Percentiles rank a stretch among this genome's conserved stretches.
These are phyloP conservation scores for Himalopsyche tibetana DNA, from an alignment of 2,888 invertebrate genomes.

Conservation along the genomic window DNA sequence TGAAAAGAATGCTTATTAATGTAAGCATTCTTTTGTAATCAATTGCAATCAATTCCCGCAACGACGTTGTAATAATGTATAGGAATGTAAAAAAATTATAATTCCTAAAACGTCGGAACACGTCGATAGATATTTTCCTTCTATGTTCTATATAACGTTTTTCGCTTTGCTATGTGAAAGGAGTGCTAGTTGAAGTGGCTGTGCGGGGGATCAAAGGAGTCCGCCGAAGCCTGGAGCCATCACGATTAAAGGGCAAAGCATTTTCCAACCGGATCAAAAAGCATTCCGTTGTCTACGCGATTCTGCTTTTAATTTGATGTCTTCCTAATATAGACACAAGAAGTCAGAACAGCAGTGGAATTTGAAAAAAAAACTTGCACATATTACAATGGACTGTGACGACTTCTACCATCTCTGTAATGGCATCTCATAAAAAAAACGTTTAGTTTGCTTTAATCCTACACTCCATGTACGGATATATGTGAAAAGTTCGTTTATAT, in stretches of 20 bases:
- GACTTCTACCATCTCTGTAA: background rate
- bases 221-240: slow-evolving; percentile 26
- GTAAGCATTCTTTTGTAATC: no score
- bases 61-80: no score
- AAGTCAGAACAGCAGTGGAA: background rate
- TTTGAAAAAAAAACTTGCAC: slow-evolving; percentile 16
- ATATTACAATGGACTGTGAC: background rate
- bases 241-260: slow-evolving; percentile 29
- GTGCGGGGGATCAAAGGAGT: slow-evolving; percentile 25
- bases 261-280: slow-evolving; percentile 39
- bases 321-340: slow-evolving; percentile 16
- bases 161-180: background rate
- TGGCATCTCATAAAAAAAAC: background rate
- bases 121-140: background rate
- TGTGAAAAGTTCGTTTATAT: no score
- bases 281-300: slow-evolving; percentile 42
- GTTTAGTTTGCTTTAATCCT: background rate
- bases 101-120: no score
- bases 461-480: background rate
- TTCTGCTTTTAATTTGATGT: background rate
- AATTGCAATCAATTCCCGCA: no score
- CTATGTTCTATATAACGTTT: background rate
- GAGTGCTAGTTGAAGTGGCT: background rate
- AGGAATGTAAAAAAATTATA: no score
- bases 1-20: no score